phyloP scores from a whole-genome alignment of 2,113 vertebrate genomes.

The Hippopotamus amphibius region DNA sequence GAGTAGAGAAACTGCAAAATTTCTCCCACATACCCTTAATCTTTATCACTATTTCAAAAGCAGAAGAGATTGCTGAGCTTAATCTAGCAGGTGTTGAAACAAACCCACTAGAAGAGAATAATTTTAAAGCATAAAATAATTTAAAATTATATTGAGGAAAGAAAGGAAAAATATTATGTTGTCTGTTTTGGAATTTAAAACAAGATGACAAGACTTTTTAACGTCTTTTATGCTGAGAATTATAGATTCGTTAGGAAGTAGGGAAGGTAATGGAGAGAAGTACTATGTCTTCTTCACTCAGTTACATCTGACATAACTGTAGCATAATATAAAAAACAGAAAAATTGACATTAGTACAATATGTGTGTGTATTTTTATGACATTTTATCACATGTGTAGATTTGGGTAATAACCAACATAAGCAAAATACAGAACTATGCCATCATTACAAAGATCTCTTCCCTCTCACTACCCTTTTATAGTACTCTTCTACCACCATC shows the following conservation, averaged over 20 bases:
- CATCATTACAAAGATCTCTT: background rate
- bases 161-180: background rate
- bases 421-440: background rate
- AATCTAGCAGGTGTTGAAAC: background rate
- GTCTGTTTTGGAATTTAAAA: slow-evolving; percentile 26
- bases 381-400: background rate
- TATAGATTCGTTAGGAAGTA: background rate
- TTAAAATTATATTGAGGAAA: background rate
- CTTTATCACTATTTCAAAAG: background rate
- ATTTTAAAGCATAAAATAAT: background rate
- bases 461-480: background rate
- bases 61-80: background rate
- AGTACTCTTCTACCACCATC: background rate
- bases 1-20: background rate
- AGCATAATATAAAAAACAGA: background rate
- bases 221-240: background rate
- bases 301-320: background rate
- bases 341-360: background rate
- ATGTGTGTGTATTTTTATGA: background rate
- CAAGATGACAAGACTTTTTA: background rate
- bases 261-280: background rate
- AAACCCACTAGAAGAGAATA: background rate
- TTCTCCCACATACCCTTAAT: background rate
- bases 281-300: background rate
- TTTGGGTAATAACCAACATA: background rate